These are phyloP conservation scores for Phaetusa simplex DNA, from an alignment of 2,113 vertebrate genomes.

Conservation along the genomic window DNA sequence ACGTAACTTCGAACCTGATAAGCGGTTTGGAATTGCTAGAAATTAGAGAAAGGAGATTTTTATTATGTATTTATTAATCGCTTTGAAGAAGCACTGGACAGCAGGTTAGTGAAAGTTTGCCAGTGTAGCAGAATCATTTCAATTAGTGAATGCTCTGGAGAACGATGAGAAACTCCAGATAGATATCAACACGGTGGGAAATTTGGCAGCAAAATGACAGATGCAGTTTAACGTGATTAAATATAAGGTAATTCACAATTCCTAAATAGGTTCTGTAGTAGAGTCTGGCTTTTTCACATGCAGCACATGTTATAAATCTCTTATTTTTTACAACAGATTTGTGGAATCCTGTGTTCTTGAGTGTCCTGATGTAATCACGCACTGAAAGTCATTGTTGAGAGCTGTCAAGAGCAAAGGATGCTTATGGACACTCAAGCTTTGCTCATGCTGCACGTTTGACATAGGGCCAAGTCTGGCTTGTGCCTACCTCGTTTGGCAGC, in stretches of 20 bases:
- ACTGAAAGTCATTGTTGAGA: background rate
- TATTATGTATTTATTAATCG: background rate
- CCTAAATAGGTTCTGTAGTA: background rate
- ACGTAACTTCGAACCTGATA: background rate
- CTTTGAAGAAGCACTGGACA: slow-evolving; percentile 11
- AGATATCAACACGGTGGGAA: background rate
- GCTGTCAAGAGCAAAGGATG: background rate
- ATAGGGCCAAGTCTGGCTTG: background rate
- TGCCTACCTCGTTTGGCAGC: background rate
- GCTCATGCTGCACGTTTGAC: background rate
- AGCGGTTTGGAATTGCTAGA: background rate
- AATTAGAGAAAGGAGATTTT: background rate
- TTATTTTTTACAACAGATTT: background rate
- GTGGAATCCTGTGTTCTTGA: background rate
- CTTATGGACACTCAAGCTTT: background rate
- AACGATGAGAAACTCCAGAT: slow-evolving; percentile 31
- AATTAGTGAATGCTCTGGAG: slow-evolving; percentile 52
- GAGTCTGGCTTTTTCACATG: background rate
- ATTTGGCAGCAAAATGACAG: slow-evolving; percentile 38
- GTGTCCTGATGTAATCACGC: background rate
- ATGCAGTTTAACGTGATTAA: slow-evolving; percentile 26
- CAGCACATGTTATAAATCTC: background rate
- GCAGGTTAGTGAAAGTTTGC: slow-evolving; percentile 7
- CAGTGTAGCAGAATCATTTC: slow-evolving; percentile 40
- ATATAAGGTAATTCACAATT: slow-evolving; percentile 36